Conservation (phyloP, 2,113 vertebrate genomes). For the Prochilodus magdalenae region DNA sequence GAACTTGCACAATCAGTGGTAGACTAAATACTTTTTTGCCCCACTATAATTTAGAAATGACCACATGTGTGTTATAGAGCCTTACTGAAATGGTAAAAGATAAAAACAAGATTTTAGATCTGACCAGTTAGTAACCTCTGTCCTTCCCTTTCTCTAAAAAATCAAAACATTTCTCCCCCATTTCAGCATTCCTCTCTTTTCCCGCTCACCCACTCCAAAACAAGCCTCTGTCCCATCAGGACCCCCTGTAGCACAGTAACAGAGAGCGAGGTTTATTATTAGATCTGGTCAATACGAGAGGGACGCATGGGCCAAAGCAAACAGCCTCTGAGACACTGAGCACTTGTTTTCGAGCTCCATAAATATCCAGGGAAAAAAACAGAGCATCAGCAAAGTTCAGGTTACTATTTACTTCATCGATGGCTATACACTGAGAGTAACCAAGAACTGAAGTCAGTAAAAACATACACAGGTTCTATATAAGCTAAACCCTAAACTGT, state of each 20-base stretch:
- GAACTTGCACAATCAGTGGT: too few species aligned
- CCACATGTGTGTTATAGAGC: too few species aligned
- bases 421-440: neutral
- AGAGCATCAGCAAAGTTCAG: neutral
- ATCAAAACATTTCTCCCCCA: neutral
- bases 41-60: too few species aligned
- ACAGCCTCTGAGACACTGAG: neutral
- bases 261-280: slow-evolving; percentile 7
- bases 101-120: neutral
- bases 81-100: neutral
- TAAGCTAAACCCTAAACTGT: neutral
- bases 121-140: neutral
- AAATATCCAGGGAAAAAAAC: slow-evolving; percentile 5
- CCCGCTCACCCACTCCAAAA: neutral
- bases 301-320: slow-evolving; percentile 37
- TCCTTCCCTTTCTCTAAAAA: neutral
- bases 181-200: neutral
- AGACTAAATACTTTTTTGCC: too few species aligned
- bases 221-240: neutral
- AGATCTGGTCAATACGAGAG: slow-evolving; percentile 44
- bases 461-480: neutral
- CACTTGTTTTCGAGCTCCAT: neutral
- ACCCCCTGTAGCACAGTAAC: neutral
- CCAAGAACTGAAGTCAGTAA: neutral
- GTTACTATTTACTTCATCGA: neutral